These are phyloP conservation scores for Lepidurus couesii DNA, from an alignment of 1,140 invertebrate genomes.

Conservation along the genomic window DNA sequence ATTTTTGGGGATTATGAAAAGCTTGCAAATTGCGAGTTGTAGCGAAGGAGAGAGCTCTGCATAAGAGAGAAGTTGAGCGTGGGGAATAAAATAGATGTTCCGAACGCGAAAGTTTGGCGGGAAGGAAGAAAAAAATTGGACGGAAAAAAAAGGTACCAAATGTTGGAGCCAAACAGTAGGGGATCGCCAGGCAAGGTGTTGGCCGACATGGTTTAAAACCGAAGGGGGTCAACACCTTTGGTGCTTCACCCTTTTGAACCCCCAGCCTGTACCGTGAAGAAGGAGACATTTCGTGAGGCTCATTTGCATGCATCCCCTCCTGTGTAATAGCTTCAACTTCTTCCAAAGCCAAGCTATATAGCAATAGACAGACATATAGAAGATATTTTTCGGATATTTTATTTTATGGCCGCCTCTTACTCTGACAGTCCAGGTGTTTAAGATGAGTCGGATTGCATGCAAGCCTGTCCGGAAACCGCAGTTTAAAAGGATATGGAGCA, in stretches of 20 bases:
- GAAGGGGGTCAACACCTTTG: constrained; percentile 20
- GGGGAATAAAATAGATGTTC: neutral
- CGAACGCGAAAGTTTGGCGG: neutral
- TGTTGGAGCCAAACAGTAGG: neutral
- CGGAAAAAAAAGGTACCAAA: neutral
- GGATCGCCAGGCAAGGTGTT: constrained; percentile 14
- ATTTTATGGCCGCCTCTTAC: neutral
- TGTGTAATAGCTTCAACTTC: constrained; percentile 17
- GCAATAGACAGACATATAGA: neutral
- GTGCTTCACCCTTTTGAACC: constrained; percentile 17
- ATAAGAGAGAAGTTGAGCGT: too few relatives aligned
- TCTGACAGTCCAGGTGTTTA: neutral
- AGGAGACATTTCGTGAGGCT: constrained; percentile 10
- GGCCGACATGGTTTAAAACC: constrained; percentile 13
- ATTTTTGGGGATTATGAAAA: too few relatives aligned
- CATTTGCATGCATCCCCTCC: constrained; percentile 20
- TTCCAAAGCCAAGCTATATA: neutral
- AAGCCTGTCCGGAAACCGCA: neutral
- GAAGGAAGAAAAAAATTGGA: neutral
- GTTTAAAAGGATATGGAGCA: neutral
- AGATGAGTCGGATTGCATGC: constrained; percentile 4
- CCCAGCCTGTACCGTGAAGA: constrained; percentile 7
- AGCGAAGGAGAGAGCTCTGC: too few relatives aligned
- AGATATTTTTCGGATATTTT: neutral
- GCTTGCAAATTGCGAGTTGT: too few relatives aligned